Evolutionary conservation across 1,140 invertebrate genomes (phyloP), one percentile per base, ranked within the genome.

Genomic region (Drosophila rhopaloa): DNA sequence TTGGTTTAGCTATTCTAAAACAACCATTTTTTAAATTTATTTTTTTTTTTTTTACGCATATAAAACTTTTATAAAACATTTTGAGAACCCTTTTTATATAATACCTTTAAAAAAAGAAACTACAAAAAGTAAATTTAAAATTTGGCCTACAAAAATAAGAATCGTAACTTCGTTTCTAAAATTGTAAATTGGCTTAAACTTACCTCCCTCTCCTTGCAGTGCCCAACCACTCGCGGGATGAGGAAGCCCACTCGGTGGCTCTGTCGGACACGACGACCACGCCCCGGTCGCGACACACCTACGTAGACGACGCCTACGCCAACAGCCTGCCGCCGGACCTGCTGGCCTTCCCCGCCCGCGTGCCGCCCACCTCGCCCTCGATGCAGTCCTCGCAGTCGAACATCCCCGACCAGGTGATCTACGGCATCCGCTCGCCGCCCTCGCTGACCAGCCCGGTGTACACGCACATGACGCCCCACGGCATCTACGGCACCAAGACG

Each of bases 331-430:
- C 96, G 27, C 97, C 97, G 0, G 97, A 97, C 78, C 93, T 98
- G 32, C 92, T 98, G 43, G 95, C 97, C 0, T 96, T 97, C 77
- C 96, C 96, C 59, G 92, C 95, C 44, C 91, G 95, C 71, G 93
- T 93, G 37, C 88, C 84, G 3, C 91, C 91, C 50, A 95, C 95
- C 77, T 95, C 95, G 54, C 96, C 95, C 8, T 95, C 95, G 13
- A 95, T 95, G 68, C 95, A 95, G 5, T 96, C 95, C 79, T 95
- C 95, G 40, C 95, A 96, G 11, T 96, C 96, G 1, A 96, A 96
- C n/a, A 94, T 95, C 6, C 95, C 95, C 8, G 96, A 96, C 44
- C 88, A 92, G 72, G 68, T 91, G 9, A 79, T 92, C 38, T 92
- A 92, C 43, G 91, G 91, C 44, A 90, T 91, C 56, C 85, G 90